A percentile compares a stretch with the other conserved stretches of the same genome.
Evolutionary conservation across 1,140 invertebrate species (phyloP).

Genomic region (Holotrichia oblita): DNA sequence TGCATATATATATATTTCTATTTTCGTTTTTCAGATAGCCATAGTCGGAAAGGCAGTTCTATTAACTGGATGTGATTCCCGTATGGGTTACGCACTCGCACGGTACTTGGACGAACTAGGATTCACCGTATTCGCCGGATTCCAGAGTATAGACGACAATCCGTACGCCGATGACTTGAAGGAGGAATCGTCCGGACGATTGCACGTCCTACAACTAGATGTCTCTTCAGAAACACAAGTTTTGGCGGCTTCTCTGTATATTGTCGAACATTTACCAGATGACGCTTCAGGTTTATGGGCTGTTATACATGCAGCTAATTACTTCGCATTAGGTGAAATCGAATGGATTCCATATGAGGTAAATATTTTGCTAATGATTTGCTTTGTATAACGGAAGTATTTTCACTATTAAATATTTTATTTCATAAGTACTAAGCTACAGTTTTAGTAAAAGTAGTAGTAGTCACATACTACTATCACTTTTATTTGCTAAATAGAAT

Average conservation of each 20-base stretch:
- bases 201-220: slow-evolving; percentile 79
- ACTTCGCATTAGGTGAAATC: slow-evolving; percentile 87
- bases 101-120: slow-evolving; percentile 81
- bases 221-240: slow-evolving; percentile 79
- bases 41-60: slow-evolving; percentile 81
- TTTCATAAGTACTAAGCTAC: too few species aligned
- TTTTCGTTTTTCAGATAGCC: slow-evolving; percentile 69
- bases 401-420: too few species aligned
- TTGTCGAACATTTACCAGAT: slow-evolving; percentile 79
- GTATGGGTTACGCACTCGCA: slow-evolving; percentile 78
- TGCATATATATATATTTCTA: not conserved
- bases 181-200: slow-evolving; percentile 76
- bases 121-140: slow-evolving; percentile 84
- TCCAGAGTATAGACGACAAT: slow-evolving; percentile 70
- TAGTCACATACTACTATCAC: too few species aligned
- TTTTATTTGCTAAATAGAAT: too few species aligned
- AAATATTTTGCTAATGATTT: not conserved
- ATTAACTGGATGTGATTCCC: slow-evolving; percentile 86
- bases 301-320: slow-evolving; percentile 88
- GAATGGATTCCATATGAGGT: slow-evolving; percentile 82
- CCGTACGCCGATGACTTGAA: slow-evolving; percentile 74
- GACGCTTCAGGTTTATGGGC: slow-evolving; percentile 86
- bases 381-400: too few species aligned
- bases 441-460: too few species aligned
- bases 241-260: slow-evolving; percentile 76